Percentiles rank a stretch among this genome's conserved stretches.
These are phyloP conservation scores for Colistium nudipinnis DNA, from an alignment of 2,113 vertebrate species.

Conservation along the genomic window DNA sequence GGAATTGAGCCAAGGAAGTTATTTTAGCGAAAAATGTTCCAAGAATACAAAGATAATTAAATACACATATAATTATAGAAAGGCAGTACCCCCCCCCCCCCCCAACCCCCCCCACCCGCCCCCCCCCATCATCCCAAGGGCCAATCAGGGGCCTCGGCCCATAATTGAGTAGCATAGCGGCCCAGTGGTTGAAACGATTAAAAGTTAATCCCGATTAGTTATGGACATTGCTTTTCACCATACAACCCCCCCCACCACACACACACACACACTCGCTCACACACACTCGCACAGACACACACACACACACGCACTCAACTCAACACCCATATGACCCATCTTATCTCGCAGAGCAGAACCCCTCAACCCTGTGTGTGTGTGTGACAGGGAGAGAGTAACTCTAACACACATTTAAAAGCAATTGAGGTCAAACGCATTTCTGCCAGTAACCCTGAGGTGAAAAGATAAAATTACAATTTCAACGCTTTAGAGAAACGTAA, in stretches of 20 bases:
- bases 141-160: slow-evolving; percentile 71
- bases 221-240: slow-evolving; percentile 76
- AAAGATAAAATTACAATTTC: slow-evolving; percentile 52
- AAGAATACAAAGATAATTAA: too few relatives aligned
- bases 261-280: neutral
- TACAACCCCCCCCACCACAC: slow-evolving; percentile 41
- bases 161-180: slow-evolving; percentile 75
- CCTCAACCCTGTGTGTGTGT: slow-evolving; percentile 45
- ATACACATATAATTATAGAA: too few relatives aligned
- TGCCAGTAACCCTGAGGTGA: slow-evolving; percentile 61
- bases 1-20: too few relatives aligned
- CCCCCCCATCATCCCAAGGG: slow-evolving; percentile 65
- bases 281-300: neutral
- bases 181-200: slow-evolving; percentile 76
- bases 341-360: slow-evolving; percentile 74
- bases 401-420: slow-evolving; percentile 57
- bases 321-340: slow-evolving; percentile 72
- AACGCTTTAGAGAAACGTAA: too few relatives aligned
- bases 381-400: slow-evolving; percentile 3
- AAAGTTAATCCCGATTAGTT: slow-evolving; percentile 82
- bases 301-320: neutral
- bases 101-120: slow-evolving; percentile 7
- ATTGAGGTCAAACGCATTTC: slow-evolving; percentile 53
- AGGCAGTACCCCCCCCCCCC: neutral
- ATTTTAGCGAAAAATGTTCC: too few relatives aligned